A percentile compares a stretch with the other conserved stretches of the same genome.
phyloP scores from a whole-genome alignment of 2,888 invertebrate species.

The Caenorhabditis japonica region DNA sequence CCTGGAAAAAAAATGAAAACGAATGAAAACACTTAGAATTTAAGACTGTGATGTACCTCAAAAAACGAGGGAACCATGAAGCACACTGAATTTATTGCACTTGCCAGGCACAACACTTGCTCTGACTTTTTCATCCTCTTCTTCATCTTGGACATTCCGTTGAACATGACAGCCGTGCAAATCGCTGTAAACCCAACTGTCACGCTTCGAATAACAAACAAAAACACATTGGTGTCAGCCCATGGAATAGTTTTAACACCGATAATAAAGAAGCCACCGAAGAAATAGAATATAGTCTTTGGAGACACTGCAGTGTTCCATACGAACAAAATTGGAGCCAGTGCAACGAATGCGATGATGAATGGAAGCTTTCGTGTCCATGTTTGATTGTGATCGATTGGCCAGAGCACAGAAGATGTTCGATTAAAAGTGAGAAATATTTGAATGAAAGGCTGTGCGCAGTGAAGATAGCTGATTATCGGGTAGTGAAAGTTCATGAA shows the following conservation, averaged over 20 bases:
- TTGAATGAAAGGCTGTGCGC: constrained; percentile 34
- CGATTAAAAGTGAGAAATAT: constrained; percentile 36
- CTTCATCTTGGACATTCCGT: constrained; percentile 34
- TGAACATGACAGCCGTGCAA: constrained; percentile 34
- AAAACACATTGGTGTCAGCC: constrained; percentile 30
- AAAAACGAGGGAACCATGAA: constrained; percentile 36
- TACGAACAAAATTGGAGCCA: constrained; percentile 27
- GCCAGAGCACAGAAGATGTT: constrained; percentile 29
- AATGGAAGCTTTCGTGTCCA: constrained; percentile 1
- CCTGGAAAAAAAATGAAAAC: too few relatives aligned
- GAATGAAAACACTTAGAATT: too few relatives aligned
- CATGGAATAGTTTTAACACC: constrained; percentile 10
- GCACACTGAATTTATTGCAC: constrained; percentile 17
- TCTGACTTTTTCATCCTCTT: constrained; percentile 27
- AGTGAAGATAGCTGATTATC: constrained; percentile 29
- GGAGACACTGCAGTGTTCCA: constrained; percentile 40
- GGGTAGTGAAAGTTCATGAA: constrained; percentile 41
- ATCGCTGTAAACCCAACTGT: constrained; percentile 24
- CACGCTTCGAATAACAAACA: constrained; percentile 7
- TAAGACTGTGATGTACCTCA: too few relatives aligned
- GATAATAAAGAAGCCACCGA: constrained; percentile 41
- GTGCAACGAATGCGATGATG: constrained; percentile 1
- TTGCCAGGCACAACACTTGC: constrained; percentile 29
- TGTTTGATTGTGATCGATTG: constrained; percentile 18
- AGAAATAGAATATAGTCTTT: constrained; percentile 15